Conservation (phyloP, 2,797 vertebrate species). For the Sciaenops ocellatus region DNA sequence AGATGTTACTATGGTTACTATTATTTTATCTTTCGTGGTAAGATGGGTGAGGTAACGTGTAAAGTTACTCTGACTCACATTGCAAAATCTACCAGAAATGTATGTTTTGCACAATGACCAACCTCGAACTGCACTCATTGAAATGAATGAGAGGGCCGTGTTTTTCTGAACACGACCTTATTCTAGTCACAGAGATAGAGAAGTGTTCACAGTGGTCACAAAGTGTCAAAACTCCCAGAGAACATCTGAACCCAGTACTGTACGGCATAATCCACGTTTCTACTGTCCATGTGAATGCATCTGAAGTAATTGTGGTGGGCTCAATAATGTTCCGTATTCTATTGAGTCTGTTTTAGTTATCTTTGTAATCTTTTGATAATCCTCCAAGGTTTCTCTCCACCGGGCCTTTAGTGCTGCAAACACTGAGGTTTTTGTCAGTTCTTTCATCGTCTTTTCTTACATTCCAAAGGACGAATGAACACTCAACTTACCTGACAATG, state of each 20-base stretch:
- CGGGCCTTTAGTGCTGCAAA: slow-evolving; percentile 3
- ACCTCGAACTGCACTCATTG: not conserved
- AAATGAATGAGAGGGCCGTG: not conserved
- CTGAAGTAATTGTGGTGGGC: not conserved
- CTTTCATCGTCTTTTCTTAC: slow-evolving; percentile 25
- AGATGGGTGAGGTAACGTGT: not conserved
- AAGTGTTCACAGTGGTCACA: not conserved
- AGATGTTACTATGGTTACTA: no score
- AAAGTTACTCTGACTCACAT: no score
- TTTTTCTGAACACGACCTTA: not conserved
- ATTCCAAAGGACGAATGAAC: slow-evolving; percentile 19
- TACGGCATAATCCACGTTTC: not conserved
- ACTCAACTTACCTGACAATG: slow-evolving; percentile 4
- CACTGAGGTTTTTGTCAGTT: slow-evolving; percentile 13
- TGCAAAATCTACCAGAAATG: not conserved
- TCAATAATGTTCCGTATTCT: not conserved
- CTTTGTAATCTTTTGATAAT: slow-evolving; percentile 15
- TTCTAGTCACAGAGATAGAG: not conserved
- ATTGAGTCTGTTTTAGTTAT: not conserved
- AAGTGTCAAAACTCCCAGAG: not conserved
- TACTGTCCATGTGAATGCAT: not conserved
- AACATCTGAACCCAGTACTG: not conserved
- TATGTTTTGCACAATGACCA: not conserved
- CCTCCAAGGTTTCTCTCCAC: slow-evolving; percentile 27
- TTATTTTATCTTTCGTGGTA: not conserved